Evolutionary conservation across 2,888 invertebrate species (phyloP), one percentile per base, ranked within the genome.

Genomic region (Meganola albula): DNA sequence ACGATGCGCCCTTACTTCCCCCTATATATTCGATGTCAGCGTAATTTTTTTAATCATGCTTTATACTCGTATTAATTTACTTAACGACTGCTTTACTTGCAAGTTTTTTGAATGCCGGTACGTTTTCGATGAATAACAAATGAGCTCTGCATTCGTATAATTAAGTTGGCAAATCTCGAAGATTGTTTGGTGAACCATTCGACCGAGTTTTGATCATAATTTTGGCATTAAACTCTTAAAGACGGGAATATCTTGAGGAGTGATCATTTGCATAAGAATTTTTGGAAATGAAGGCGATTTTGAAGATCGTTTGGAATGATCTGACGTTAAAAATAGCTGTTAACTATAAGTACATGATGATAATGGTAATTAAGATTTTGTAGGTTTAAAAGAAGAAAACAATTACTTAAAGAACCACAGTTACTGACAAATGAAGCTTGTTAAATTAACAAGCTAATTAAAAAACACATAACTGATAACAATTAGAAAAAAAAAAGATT

Each of bases 31-130:
- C 59, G 62, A 58, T 71, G 77, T 77, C 73, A 72, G 56, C 64
- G 76, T 80, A 83, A 80, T 85, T 83, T 84, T 85, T 84, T 84
- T 82, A 84, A 85, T 85, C 84, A 82, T 85, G 74, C 65, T 85
- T 85, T 85, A 85, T 84, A 74, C 68, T 73, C 74, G 71, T 79
- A 84, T 84, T 85, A 83, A 85, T 84, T 85, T 83, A 78, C 70
- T 82, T 83, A 84, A 84, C 78, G 79, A 78, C 65, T 65, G 53
- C 69, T 77, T 76, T 73, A 75, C 71, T 59, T 49, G 55, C 55
- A 63, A 60, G 63, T 63, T 72, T 74, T 73, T 61, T 67, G n/a
- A 59, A 71, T 70, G 73, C 68, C 66, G 63, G 44, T 65, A 71
- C 64, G 52, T 74, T 80, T 80, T 78, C 80, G 70, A 82, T 84